phyloP scores from a whole-genome alignment of 2,797 vertebrate genomes.

The Onychomys leucogaster region DNA sequence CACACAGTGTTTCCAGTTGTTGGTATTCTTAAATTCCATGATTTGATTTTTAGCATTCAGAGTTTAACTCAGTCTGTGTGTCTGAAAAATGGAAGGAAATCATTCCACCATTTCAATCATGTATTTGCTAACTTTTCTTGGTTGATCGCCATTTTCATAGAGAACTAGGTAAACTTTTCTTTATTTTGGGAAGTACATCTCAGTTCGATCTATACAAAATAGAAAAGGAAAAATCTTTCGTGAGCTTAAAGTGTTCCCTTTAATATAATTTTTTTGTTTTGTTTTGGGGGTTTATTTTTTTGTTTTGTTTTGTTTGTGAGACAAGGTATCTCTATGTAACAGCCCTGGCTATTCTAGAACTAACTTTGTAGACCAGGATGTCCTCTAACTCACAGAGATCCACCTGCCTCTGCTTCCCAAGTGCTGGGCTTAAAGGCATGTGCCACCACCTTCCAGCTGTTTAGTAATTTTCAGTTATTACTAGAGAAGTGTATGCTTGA shows the following conservation, averaged over 20 bases:
- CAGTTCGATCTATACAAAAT: not conserved
- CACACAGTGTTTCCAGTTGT: conserved; percentile 61
- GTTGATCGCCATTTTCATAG: not conserved
- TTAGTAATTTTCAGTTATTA: not conserved
- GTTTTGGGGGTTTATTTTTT: not conserved
- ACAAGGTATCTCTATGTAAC: not conserved
- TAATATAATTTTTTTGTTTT: not conserved
- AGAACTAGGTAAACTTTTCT: conserved; percentile 18
- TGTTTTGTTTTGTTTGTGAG: too few relatives aligned
- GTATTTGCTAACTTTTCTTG: not conserved
- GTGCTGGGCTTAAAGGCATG: too few relatives aligned
- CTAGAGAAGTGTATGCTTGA: not conserved
- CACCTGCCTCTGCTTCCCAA: too few relatives aligned
- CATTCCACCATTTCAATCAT: not conserved
- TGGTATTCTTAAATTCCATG: conserved; percentile 68
- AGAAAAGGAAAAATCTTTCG: not conserved
- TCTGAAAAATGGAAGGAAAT: not conserved
- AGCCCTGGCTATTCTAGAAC: not conserved
- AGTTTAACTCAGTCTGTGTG: not conserved
- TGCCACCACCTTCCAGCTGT: not conserved
- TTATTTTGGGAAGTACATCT: not conserved
- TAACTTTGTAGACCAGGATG: too few relatives aligned
- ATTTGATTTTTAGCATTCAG: conserved; percentile 66
- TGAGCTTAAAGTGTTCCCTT: not conserved
- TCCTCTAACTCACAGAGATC: too few relatives aligned